phyloP scores from a whole-genome alignment of 1,140 invertebrate genomes.

The Rhagoletis zephyria region DNA sequence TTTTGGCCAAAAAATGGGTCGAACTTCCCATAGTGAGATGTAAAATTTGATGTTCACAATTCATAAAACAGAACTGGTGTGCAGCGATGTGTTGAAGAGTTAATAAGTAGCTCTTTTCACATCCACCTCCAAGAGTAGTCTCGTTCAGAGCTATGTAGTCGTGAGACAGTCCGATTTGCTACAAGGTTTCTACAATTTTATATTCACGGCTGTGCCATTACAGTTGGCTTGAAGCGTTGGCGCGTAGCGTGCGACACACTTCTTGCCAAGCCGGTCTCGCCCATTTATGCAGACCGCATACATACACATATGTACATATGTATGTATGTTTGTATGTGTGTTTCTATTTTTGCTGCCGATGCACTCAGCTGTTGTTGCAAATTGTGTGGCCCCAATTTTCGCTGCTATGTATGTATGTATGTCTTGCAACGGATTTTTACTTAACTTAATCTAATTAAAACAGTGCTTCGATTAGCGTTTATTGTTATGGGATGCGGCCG shows the following conservation, averaged over 20 bases:
- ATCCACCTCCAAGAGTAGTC: not conserved
- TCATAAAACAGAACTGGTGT: no score
- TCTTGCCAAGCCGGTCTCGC: not conserved
- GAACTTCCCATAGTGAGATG: no score
- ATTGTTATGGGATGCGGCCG: not conserved
- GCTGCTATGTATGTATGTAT: not conserved
- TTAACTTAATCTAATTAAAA: slow-evolving; percentile 52
- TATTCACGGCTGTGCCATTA: slow-evolving; percentile 3
- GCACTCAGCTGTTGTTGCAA: not conserved
- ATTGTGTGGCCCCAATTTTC: slow-evolving; percentile 15
- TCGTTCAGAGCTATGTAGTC: not conserved
- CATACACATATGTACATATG: not conserved
- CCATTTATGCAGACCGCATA: not conserved
- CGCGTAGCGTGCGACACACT: slow-evolving; percentile 35
- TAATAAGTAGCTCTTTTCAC: no score
- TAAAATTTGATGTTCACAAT: no score
- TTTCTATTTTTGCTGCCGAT: not conserved
- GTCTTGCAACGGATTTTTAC: slow-evolving; percentile 44
- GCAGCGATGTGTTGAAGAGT: no score
- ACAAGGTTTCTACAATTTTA: not conserved
- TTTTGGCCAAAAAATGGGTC: no score
- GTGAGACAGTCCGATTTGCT: not conserved
- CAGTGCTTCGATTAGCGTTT: slow-evolving; percentile 21
- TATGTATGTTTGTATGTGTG: not conserved
- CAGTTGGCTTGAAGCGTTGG: slow-evolving; percentile 14